These are phyloP conservation scores for Phataginus tetradactyla DNA, from an alignment of 2,797 vertebrate species.

Conservation along the genomic window DNA sequence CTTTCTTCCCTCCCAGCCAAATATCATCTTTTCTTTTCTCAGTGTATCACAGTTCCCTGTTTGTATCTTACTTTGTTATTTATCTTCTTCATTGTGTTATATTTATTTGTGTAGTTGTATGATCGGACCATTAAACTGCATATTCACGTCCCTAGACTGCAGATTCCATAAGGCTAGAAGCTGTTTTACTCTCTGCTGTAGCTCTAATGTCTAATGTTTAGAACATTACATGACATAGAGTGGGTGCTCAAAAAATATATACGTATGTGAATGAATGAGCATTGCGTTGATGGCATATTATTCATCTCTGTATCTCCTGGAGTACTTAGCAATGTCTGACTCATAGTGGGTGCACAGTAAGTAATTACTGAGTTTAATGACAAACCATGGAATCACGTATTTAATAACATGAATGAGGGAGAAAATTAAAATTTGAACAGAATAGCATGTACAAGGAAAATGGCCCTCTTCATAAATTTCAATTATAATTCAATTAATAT, in stretches of 20 bases:
- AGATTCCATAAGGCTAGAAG: not conserved
- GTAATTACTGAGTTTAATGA: conserved; percentile 10
- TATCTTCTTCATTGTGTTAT: not conserved
- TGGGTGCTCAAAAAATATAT: not conserved
- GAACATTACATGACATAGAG: not conserved
- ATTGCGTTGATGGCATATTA: not conserved
- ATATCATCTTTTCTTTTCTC: not conserved
- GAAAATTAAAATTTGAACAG: conserved; percentile 13
- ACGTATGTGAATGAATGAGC: not conserved
- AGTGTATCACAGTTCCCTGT: not conserved
- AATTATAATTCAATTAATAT: not conserved
- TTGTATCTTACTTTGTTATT: not conserved
- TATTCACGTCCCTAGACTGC: not conserved
- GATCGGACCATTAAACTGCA: not conserved
- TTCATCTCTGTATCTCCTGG: not conserved
- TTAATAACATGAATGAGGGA: conserved; percentile 20
- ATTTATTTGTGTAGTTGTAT: not conserved
- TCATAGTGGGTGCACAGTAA: not conserved
- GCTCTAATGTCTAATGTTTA: not conserved
- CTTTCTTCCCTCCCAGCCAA: not conserved
- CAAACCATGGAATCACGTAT: conserved; percentile 17
- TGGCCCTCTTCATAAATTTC: not conserved
- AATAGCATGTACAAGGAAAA: not conserved
- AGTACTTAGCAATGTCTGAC: not conserved
- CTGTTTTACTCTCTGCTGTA: not conserved